Conservation (phyloP, 1,140 invertebrate genomes). For the Zaprionus ornatus region DNA sequence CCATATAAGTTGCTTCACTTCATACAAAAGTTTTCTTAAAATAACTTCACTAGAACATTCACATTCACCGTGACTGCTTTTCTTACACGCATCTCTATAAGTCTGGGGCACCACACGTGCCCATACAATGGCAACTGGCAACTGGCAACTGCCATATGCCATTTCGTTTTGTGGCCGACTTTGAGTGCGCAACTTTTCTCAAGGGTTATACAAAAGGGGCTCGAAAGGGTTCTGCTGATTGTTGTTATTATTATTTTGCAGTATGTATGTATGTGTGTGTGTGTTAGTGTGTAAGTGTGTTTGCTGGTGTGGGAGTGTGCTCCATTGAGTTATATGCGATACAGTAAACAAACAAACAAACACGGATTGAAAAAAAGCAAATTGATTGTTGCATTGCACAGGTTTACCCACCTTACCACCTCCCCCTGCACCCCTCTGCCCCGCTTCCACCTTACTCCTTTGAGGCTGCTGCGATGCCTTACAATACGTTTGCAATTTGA, state of each 20-base stretch:
- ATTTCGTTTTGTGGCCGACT: conserved; percentile 71
- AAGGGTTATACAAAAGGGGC: conserved; percentile 62
- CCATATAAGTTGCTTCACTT: too few species aligned
- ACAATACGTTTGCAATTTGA: conserved; percentile 69
- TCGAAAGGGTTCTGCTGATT: conserved; percentile 77
- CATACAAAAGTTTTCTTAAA: too few species aligned
- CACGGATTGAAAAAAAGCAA: conserved; percentile 56
- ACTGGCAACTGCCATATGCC: conserved; percentile 44
- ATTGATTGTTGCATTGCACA: conserved; percentile 79
- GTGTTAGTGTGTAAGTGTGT: conserved; percentile 24
- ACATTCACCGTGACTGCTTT: background rate
- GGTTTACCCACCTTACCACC: conserved; percentile 11
- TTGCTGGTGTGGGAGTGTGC: conserved; percentile 28
- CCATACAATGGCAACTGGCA: conserved; percentile 1
- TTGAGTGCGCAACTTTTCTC: conserved; percentile 76
- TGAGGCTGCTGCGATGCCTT: conserved; percentile 26
- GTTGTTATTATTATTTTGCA: conserved; percentile 58
- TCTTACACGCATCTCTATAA: conserved; percentile 10
- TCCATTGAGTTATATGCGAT: conserved; percentile 72
- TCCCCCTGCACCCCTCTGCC: background rate
- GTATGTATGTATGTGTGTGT: conserved; percentile 13
- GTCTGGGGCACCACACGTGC: conserved; percentile 7
- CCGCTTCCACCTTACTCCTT: background rate
- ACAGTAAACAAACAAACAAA: conserved; percentile 70
- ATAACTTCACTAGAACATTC: background rate